Conservation (phyloP, 1,140 invertebrate genomes). For the Drosophila dunni region DNA sequence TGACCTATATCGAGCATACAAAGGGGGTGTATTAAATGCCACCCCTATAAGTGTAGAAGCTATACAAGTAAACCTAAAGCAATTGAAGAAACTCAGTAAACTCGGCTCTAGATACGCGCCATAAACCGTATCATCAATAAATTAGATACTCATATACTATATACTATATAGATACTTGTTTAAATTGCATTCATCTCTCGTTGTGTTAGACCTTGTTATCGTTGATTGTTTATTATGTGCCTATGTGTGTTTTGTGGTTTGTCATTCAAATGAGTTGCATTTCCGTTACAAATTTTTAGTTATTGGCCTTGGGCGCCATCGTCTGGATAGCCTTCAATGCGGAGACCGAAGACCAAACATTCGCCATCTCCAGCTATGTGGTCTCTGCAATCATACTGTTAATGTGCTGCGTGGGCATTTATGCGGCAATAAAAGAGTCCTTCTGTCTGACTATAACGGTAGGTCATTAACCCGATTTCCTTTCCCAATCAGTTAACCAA, state of each 20-base stretch:
- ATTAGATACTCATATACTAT: not conserved
- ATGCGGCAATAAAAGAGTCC: constrained; percentile 71
- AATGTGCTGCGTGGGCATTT: constrained; percentile 68
- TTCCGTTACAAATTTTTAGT: constrained; percentile 48
- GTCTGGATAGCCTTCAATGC: constrained; percentile 70
- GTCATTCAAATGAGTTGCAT: constrained; percentile 57
- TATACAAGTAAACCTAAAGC: constrained; percentile 21
- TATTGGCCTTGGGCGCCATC: constrained; percentile 67
- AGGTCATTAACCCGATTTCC: constrained; percentile 20
- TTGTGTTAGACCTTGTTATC: constrained; percentile 23
- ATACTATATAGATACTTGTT: constrained; percentile 4
- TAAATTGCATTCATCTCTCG: constrained; percentile 6
- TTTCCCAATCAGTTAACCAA: not conserved
- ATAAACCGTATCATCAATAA: constrained; percentile 32
- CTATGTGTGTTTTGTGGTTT: constrained; percentile 29
- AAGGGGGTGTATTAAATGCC: constrained; percentile 29
- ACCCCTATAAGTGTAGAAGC: not conserved
- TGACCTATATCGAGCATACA: constrained; percentile 64
- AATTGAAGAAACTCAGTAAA: constrained; percentile 25
- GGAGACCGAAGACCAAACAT: constrained; percentile 52
- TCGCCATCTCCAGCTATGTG: constrained; percentile 65
- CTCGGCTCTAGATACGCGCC: not conserved
- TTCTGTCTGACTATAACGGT: constrained; percentile 68
- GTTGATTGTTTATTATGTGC: constrained; percentile 1
- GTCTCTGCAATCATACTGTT: constrained; percentile 59